Conservation (phyloP, 2,888 invertebrate species). For the Keiferia lycopersicella region DNA sequence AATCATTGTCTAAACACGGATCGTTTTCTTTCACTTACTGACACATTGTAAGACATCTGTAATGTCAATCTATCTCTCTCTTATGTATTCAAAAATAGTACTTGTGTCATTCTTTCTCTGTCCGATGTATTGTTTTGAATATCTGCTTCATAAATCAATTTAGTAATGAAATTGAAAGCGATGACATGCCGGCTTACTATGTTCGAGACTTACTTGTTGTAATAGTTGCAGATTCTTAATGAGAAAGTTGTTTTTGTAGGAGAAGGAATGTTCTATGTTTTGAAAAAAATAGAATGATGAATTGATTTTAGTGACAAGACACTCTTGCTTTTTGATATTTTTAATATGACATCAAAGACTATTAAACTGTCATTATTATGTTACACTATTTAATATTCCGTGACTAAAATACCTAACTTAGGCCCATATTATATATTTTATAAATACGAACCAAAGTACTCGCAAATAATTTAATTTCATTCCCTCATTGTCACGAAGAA, state of each 20-base stretch:
- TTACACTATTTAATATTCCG: too few relatives aligned
- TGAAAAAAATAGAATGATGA: too few relatives aligned
- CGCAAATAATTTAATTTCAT: too few relatives aligned
- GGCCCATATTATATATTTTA: too few relatives aligned
- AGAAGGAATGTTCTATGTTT: too few relatives aligned
- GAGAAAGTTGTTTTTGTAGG: background rate
- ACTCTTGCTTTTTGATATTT: too few relatives aligned
- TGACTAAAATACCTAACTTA: too few relatives aligned
- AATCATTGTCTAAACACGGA: conserved; percentile 35
- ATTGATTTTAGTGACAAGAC: too few relatives aligned
- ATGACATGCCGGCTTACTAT: conserved; percentile 36
- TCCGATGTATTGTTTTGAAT: conserved; percentile 45
- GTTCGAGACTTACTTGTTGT: background rate
- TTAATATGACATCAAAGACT: too few relatives aligned
- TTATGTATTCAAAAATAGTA: background rate
- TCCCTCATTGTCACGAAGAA: too few relatives aligned
- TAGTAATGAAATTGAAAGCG: conserved; percentile 65
- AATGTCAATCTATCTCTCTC: conserved; percentile 8
- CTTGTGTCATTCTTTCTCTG: conserved; percentile 42
- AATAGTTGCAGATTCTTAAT: background rate
- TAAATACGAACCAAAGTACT: too few relatives aligned
- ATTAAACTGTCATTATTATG: too few relatives aligned
- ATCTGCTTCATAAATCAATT: conserved; percentile 72
- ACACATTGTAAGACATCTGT: conserved; percentile 26
- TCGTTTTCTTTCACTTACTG: conserved; percentile 39